phyloP scores from a whole-genome alignment of 2,888 invertebrate genomes.

The Scaptomyza cyrtandrae region DNA sequence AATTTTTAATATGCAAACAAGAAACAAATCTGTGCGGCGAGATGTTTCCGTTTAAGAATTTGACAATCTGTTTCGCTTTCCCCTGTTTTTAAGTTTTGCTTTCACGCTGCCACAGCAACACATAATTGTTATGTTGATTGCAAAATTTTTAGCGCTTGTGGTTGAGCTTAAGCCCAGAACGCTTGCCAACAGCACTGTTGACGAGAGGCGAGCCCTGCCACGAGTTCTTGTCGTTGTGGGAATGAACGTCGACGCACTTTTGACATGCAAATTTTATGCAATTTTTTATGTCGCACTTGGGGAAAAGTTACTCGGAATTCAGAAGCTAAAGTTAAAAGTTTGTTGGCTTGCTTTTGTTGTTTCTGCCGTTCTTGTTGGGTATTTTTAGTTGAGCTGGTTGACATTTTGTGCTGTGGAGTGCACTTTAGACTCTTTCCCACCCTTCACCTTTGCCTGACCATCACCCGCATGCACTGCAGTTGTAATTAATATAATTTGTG shows the following conservation, averaged over 20 bases:
- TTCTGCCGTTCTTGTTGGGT: slow-evolving; percentile 4
- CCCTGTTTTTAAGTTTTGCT: neutral
- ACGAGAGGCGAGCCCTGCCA: slow-evolving; percentile 23
- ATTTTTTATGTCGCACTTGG: slow-evolving; percentile 42
- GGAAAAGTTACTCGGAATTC: slow-evolving; percentile 33
- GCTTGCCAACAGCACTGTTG: slow-evolving; percentile 52
- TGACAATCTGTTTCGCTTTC: slow-evolving; percentile 42
- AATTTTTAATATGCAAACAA: slow-evolving; percentile 49
- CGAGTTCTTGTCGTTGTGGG: slow-evolving; percentile 24
- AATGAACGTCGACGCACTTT: slow-evolving; percentile 68
- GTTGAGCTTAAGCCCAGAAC: slow-evolving; percentile 51
- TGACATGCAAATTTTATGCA: slow-evolving; percentile 78
- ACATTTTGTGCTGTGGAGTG: slow-evolving; percentile 39
- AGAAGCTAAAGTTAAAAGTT: slow-evolving; percentile 37
- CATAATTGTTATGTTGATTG: slow-evolving; percentile 78
- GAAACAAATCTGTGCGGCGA: slow-evolving; percentile 44
- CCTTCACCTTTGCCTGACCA: neutral
- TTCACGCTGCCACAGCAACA: slow-evolving; percentile 10
- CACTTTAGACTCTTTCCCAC: neutral
- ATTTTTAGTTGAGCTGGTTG: slow-evolving; percentile 41
- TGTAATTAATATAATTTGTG: slow-evolving; percentile 79
- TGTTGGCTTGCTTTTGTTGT: slow-evolving; percentile 10
- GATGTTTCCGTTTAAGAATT: slow-evolving; percentile 50
- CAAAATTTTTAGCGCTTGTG: slow-evolving; percentile 60
- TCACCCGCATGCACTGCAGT: slow-evolving; percentile 42